Percentiles rank a stretch among this genome's conserved stretches.
phyloP scores from a whole-genome alignment of 53 echinoderm and acorn worm species.

The Holothuria leucospilota region DNA sequence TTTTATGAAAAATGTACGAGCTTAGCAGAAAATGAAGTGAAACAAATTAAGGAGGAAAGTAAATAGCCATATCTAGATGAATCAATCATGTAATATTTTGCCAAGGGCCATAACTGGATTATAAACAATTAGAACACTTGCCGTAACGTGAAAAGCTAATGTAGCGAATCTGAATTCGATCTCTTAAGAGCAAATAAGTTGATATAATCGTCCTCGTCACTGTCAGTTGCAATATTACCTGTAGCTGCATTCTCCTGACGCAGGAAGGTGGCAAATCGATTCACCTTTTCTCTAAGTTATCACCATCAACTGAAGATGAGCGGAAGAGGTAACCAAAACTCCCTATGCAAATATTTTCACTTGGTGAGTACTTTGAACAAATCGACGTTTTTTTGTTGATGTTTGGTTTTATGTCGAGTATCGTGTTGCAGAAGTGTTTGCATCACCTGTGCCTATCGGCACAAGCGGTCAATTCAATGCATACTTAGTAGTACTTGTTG shows the following conservation, averaged over 20 bases:
- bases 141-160: constrained; percentile 33
- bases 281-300: constrained; percentile 34
- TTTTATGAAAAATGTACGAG: too few species aligned
- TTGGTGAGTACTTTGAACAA: constrained; percentile 38
- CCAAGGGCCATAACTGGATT: constrained; percentile 33
- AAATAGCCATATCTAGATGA: constrained; percentile 12
- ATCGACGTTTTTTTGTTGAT: constrained; percentile 46
- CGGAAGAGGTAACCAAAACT: constrained; percentile 31
- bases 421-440: constrained; percentile 41
- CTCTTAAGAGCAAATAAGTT: constrained; percentile 24
- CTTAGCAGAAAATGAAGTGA: constrained; percentile 11
- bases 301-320: constrained; percentile 19
- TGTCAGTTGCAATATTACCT: constrained; percentile 47
- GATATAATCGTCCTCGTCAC: constrained; percentile 28
- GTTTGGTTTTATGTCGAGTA: constrained; percentile 31
- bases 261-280: constrained; percentile 23
- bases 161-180: constrained; percentile 25
- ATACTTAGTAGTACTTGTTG: constrained; percentile 48
- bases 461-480: constrained; percentile 17
- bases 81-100: constrained; percentile 29
- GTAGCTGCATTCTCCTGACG: constrained; percentile 20
- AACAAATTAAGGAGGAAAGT: constrained; percentile 24
- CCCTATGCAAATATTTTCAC: constrained; percentile 50
- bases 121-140: constrained; percentile 48
- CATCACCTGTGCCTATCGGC: constrained; percentile 52